A percentile compares a stretch with the other conserved stretches of the same genome.
phyloP scores from a whole-genome alignment of 2,113 vertebrate species.

The Pseudolaguvia tuberculata region DNA sequence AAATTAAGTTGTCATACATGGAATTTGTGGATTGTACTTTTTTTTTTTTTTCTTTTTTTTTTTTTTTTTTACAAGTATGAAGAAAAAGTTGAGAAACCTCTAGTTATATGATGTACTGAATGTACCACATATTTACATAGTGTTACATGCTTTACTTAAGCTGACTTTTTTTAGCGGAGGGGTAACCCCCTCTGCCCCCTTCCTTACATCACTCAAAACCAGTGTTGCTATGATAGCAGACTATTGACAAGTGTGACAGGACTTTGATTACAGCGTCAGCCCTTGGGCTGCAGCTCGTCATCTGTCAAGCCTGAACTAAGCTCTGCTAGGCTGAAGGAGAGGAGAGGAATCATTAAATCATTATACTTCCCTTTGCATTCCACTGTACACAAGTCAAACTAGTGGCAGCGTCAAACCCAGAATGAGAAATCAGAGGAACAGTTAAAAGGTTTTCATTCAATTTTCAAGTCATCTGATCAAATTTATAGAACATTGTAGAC shows the following conservation, averaged over 20 bases:
- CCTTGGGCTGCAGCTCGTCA: constrained; percentile 87
- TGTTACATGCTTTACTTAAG: not conserved
- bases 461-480: constrained; percentile 1
- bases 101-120: no score
- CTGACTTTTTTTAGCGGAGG: not conserved
- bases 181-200: constrained; percentile 51
- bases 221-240: constrained; percentile 75
- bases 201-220: constrained; percentile 66
- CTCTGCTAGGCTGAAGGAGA: constrained; percentile 38
- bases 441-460: constrained; percentile 31
- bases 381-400: constrained; percentile 33
- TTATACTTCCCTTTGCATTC: constrained; percentile 34
- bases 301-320: constrained; percentile 77
- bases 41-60: no score
- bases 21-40: no score
- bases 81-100: no score
- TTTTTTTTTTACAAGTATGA: no score
- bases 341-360: constrained; percentile 64
- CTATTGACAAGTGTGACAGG: constrained; percentile 97
- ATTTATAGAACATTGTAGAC: not conserved
- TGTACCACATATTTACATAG: no score
- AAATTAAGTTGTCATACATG: no score
- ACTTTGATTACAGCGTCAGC: constrained; percentile 98
- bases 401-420: constrained; percentile 21
- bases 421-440: constrained; percentile 22